Conservation (phyloP, 2,888 invertebrate genomes). For the Napeogenes sylphis region DNA sequence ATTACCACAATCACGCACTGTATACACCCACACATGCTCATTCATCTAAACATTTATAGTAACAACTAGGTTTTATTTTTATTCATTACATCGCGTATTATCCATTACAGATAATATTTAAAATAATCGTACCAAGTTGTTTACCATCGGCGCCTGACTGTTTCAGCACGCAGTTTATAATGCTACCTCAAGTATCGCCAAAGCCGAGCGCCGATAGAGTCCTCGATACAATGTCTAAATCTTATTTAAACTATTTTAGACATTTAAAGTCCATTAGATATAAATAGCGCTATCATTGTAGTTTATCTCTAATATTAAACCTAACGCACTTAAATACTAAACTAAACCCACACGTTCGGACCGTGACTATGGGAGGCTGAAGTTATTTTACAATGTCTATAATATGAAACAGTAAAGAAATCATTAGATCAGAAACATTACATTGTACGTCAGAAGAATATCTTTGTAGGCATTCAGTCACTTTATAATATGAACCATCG, state of each 20-base stretch:
- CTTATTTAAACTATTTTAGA: conserved; percentile 68
- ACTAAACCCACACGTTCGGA: conserved; percentile 54
- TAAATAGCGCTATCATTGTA: conserved; percentile 74
- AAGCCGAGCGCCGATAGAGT: conserved; percentile 67
- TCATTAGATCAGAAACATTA: too few species aligned
- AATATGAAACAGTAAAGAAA: conserved; percentile 51
- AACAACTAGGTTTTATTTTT: conserved; percentile 72
- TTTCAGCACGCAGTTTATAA: conserved; percentile 28
- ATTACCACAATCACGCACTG: conserved; percentile 69
- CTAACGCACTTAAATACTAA: conserved; percentile 66
- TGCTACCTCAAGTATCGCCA: conserved; percentile 28
- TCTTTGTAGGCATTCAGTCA: conserved; percentile 62
- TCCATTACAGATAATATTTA: conserved; percentile 65
- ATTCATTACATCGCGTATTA: conserved; percentile 62
- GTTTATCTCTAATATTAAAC: conserved; percentile 66
- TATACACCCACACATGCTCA: conserved; percentile 70
- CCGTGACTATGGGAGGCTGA: conserved; percentile 65
- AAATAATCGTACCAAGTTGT: conserved; percentile 60
- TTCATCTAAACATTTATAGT: conserved; percentile 77
- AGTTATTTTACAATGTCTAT: conserved; percentile 48
- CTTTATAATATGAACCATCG: conserved; percentile 60
- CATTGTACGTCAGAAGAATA: conserved; percentile 62
- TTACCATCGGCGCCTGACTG: conserved; percentile 64
- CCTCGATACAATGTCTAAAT: conserved; percentile 61
- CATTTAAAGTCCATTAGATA: conserved; percentile 66